phyloP scores from a whole-genome alignment of 64 coral and sea anemone species.

The Actinia tenebrosa region DNA sequence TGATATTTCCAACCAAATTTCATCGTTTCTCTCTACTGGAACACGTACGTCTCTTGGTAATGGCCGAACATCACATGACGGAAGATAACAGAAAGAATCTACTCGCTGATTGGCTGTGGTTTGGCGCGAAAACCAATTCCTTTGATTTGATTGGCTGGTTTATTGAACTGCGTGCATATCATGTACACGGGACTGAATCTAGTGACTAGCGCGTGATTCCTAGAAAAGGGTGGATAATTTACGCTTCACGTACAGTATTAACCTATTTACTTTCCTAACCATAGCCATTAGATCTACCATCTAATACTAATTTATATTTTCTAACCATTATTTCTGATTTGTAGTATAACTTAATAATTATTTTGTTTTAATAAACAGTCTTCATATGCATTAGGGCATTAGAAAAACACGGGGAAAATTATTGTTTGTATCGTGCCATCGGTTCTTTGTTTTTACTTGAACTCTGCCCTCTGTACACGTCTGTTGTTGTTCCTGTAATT shows the following conservation, averaged over 20 bases:
- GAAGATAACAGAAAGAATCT: slow-evolving; percentile 39
- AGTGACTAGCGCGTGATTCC: slow-evolving; percentile 92
- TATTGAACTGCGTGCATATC: neutral
- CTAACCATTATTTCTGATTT: neutral
- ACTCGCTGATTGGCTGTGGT: slow-evolving; percentile 66
- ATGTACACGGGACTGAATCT: slow-evolving; percentile 22
- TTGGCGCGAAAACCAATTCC: slow-evolving; percentile 69
- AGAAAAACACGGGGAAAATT: neutral
- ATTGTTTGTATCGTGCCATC: neutral
- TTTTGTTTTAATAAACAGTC: slow-evolving; percentile 8
- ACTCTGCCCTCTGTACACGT: neutral
- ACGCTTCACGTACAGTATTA: neutral
- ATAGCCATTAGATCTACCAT: neutral
- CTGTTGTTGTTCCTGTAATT: neutral
- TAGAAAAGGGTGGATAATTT: neutral
- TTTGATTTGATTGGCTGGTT: slow-evolving; percentile 68
- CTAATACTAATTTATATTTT: neutral
- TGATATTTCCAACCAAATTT: slow-evolving; percentile 25
- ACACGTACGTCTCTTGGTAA: neutral
- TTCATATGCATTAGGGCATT: neutral
- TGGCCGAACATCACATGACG: slow-evolving; percentile 66
- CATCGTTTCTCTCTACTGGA: neutral
- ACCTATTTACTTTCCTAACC: neutral
- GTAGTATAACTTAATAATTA: neutral
- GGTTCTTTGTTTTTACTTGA: neutral